Base-by-base conservation (phyloP, 2,113 vertebrate genomes). In the Peromyscus maniculatus region DNA sequence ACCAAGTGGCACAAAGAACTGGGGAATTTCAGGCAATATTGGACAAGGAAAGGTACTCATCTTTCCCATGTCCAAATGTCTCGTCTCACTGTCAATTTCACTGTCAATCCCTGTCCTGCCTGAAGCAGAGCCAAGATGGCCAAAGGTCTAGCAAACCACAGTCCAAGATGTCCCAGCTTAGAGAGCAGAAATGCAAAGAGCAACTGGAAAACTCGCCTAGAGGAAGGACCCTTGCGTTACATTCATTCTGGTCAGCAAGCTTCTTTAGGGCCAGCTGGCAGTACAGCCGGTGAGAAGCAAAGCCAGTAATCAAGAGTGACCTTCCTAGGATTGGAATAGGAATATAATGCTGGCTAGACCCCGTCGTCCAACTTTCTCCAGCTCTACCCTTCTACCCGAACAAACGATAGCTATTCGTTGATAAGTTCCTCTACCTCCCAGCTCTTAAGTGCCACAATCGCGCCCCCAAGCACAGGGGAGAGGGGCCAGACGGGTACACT, bases 301-400 rank as follows among this genome's bases (percentile, higher is more conserved):
- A 26, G 74, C 52, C 17, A 87, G 89, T 16, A 22, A 31, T 3
- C 49, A 52, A 67, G 78, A 80, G 72, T 36, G 77, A 46, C 43
- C 0, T 66, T 57, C 7, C 66, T 24, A 15, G 59, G 66, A 43
- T 0, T 71, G 17, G 31, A 52, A 24, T 24, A 55, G 13, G 64
- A 59, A 52, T 43, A 28, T 5, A 57, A 43, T 39, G 59, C 21
- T 59, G 28, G 28, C 22, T 17, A 22, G 33, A n/a, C 4, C 22
- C 87, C 87, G 46, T 6, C 12, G 67, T 77, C 19, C 43, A 91
- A 96, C 95, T 97, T 96, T 74, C 55, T 75, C 17, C 17, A 59
- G 3, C 33, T 91, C 86, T 31, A 36, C 36, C 33, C 67, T 6
- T 43, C 77, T 59, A 49, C 13, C 66, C n/a, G 39, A n/a, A 16